A percentile compares a stretch with the other conserved stretches of the same genome.
Evolutionary conservation across 2,113 vertebrate genomes (phyloP).

Genomic region (Sinocyclocheilus anshuiensis): DNA sequence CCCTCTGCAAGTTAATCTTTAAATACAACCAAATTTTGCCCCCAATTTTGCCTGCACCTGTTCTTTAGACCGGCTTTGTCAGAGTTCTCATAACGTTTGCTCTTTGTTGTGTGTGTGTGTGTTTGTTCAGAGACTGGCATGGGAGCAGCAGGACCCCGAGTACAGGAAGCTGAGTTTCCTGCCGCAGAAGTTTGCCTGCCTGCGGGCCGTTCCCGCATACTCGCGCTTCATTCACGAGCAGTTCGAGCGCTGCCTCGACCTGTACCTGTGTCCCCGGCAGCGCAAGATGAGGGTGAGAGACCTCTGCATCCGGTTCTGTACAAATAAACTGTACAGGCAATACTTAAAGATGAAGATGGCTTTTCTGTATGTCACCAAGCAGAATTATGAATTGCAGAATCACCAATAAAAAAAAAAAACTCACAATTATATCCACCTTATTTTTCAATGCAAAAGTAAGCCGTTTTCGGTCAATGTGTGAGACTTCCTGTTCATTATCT

Average conservation of each 20-base stretch:
- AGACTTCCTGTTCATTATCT: no score
- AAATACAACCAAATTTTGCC: conserved; percentile 15
- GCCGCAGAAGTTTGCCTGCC: conserved; percentile 72
- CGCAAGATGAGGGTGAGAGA: conserved; percentile 88
- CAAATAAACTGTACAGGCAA: background rate
- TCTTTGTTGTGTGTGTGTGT: background rate
- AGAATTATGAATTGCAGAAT: background rate
- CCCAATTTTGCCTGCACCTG: conserved; percentile 40
- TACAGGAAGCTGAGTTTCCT: conserved; percentile 81
- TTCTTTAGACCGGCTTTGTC: background rate
- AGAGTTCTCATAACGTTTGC: conserved; percentile 6
- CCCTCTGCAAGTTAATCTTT: conserved; percentile 8
- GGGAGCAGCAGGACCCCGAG: conserved; percentile 86
- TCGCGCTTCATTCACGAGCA: conserved; percentile 89
- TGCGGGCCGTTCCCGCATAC: conserved; percentile 85
- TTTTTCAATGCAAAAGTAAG: no score
- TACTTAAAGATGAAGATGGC: background rate
- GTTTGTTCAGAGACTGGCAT: conserved; percentile 75
- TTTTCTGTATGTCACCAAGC: background rate
- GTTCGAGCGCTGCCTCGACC: conserved; percentile 93
- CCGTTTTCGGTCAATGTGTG: no score
- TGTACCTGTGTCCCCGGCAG: conserved; percentile 91
- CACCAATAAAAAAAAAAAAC: background rate
- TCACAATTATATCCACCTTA: no score
- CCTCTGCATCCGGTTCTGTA: background rate